Base-by-base conservation (phyloP, 1,140 invertebrate species). In the Steinernema feltiae region DNA sequence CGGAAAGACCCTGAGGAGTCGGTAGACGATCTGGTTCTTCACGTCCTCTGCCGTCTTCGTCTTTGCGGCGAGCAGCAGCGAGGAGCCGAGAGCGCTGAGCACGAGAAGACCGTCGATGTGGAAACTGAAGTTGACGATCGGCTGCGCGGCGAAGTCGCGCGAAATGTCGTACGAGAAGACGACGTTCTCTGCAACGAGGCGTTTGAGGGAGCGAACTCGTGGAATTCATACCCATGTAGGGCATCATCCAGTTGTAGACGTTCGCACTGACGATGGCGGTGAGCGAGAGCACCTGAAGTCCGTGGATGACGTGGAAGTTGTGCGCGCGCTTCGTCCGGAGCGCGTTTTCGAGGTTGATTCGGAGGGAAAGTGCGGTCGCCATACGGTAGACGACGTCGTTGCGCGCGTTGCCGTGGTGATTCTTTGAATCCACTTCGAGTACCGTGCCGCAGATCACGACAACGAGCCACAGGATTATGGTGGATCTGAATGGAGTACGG, bases 181-280 rank as follows among this genome's bases (percentile, higher is more conserved):
- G 0, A 72, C 76, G 29, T 79, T 79, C 35, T 78, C 78, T 79
- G 71, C 17, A 78, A 35, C n/a, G 18, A 30, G 30, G 1, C 12
- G 21, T 18, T 71, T 17, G 17, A 74, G 18, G 53, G 29, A 29
- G 1, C 7, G 70, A 71, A 21, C 48, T 18, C 27, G 31, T 24
- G 30, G 3, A n/a, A 27, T 32, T 12, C 53, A 32, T 1, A 78
- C 77, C 74, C 48, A 79, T 79, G 27, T 79, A 79, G 24, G 78
- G 78, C 30, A 77, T 71, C 78, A 79, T 79, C 30, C 76, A 35
- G 31, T 78, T 79, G 73, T 79, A 79, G 17, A 78, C 78, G 53
- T 75, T 74, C 46, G 75, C 76, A 30, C 27, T 29, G 30, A 78
- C 53, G 17, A 77, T 32, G 17, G 70, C 30, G 70, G 77, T 72